A percentile compares a stretch with the other conserved stretches of the same genome.
These are phyloP conservation scores for Eutolmus rufibarbis DNA, from an alignment of 2,888 invertebrate species.

Conservation along the genomic window DNA sequence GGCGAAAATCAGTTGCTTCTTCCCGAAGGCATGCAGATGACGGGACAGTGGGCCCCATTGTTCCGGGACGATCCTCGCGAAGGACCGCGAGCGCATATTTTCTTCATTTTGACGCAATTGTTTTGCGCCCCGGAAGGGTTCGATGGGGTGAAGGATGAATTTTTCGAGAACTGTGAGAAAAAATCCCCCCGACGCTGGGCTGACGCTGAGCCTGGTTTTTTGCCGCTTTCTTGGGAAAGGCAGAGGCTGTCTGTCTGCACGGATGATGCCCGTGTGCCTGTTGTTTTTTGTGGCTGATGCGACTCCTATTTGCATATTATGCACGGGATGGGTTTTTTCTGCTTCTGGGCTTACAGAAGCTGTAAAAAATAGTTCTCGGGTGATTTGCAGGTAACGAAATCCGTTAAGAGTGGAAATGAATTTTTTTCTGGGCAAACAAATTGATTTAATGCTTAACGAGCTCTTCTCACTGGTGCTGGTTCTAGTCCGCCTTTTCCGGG, in stretches of 20 bases:
- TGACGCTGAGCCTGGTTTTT: not conserved
- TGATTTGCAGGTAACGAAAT: constrained; percentile 3
- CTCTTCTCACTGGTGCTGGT: not conserved
- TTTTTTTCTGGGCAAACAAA: not conserved
- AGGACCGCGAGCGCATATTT: not conserved
- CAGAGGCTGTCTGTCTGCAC: not conserved
- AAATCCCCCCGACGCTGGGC: not conserved
- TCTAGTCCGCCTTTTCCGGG: not conserved
- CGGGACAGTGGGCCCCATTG: constrained; percentile 21
- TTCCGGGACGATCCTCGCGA: constrained; percentile 16
- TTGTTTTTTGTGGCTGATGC: constrained; percentile 27
- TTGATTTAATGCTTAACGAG: not conserved
- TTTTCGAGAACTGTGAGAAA: constrained; percentile 31
- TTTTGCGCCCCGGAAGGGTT: not conserved
- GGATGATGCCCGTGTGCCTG: not conserved
- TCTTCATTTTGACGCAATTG: not conserved
- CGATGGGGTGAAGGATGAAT: not conserved
- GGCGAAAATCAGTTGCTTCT: not conserved
- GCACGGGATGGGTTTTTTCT: not conserved
- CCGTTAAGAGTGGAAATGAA: not conserved
- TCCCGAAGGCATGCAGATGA: constrained; percentile 23
- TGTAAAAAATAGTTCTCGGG: constrained; percentile 10
- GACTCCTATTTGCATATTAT: constrained; percentile 13
- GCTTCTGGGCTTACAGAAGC: not conserved
- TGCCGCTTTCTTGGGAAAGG: constrained; percentile 4